A percentile compares a stretch with the other conserved stretches of the same genome.
Conservation (phyloP, 2,797 vertebrate genomes). For the Alectoris magna region DNA sequence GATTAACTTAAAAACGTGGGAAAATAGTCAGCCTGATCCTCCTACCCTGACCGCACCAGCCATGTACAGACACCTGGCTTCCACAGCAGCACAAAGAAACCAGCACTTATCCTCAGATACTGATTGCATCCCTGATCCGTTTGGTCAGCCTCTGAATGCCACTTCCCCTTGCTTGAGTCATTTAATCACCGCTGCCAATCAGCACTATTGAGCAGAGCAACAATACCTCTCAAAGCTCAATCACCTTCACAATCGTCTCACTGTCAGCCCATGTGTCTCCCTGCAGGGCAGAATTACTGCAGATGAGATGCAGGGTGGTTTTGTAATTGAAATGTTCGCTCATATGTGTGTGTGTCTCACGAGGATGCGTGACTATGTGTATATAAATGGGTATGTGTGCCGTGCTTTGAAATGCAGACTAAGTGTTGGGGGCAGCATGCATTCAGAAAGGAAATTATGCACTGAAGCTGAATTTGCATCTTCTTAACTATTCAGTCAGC, state of each 20-base stretch:
- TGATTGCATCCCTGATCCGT: slow-evolving; percentile 47
- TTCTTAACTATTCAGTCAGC: neutral
- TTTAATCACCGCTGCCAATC: slow-evolving; percentile 60
- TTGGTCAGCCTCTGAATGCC: slow-evolving; percentile 34
- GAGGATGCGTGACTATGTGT: neutral
- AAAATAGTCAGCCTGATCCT: neutral
- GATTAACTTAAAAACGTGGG: neutral
- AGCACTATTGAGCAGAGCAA: slow-evolving; percentile 52
- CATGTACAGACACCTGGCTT: no score
- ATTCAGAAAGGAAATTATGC: neutral
- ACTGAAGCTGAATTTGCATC: neutral
- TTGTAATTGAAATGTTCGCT: slow-evolving; percentile 36
- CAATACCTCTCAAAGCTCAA: slow-evolving; percentile 45
- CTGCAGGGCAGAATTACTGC: slow-evolving; percentile 32
- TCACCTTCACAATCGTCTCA: slow-evolving; percentile 29
- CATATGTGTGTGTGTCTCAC: neutral
- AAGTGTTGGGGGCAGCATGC: neutral
- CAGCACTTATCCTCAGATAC: neutral
- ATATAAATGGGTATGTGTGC: fast-evolving
- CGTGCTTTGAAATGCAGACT: neutral
- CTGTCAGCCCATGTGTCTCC: neutral
- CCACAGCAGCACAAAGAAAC: neutral
- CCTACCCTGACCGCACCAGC: no score
- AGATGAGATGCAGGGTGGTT: slow-evolving; percentile 17
- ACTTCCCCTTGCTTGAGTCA: neutral